These are phyloP conservation scores for Drosophila varians DNA, from an alignment of 1,140 invertebrate genomes.

Conservation along the genomic window DNA sequence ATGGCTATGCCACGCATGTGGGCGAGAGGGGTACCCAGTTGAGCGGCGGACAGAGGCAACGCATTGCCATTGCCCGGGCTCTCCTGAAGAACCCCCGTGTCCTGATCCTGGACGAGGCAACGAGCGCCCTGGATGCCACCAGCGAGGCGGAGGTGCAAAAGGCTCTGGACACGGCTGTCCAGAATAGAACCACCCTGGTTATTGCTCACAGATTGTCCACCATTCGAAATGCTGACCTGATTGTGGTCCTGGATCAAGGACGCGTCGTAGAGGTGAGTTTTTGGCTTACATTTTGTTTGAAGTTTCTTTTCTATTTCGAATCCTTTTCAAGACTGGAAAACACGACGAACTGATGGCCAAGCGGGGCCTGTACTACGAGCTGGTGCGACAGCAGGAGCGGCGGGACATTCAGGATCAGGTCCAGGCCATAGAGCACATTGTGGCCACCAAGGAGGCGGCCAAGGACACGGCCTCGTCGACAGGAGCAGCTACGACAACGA, in stretches of 20 bases:
- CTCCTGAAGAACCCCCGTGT: conserved; percentile 94
- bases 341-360: conserved; percentile 91
- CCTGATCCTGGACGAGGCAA: conserved; percentile 95
- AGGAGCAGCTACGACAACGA: background rate
- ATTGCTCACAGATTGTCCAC: conserved; percentile 96
- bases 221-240: conserved; percentile 93
- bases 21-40: conserved; percentile 95
- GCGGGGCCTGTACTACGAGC: conserved; percentile 89
- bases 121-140: conserved; percentile 95
- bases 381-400: conserved; percentile 84
- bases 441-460: conserved; percentile 1
- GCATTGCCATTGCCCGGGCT: conserved; percentile 95
- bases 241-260: conserved; percentile 93
- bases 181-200: conserved; percentile 92
- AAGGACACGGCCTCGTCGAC: background rate
- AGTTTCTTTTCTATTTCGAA: background rate
- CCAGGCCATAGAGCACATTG: conserved; percentile 47
- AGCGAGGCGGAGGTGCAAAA: conserved; percentile 94
- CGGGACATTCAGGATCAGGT: conserved; percentile 70
- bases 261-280: conserved; percentile 89
- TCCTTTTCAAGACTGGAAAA: conserved; percentile 87
- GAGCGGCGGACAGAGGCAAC: conserved; percentile 95
- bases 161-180: conserved; percentile 90
- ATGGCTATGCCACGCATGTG: conserved; percentile 93
- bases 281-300: background rate